A percentile compares a stretch with the other conserved stretches of the same genome.
phyloP scores from a whole-genome alignment of 1,140 invertebrate genomes.

The Dolichoris vasculosae region DNA sequence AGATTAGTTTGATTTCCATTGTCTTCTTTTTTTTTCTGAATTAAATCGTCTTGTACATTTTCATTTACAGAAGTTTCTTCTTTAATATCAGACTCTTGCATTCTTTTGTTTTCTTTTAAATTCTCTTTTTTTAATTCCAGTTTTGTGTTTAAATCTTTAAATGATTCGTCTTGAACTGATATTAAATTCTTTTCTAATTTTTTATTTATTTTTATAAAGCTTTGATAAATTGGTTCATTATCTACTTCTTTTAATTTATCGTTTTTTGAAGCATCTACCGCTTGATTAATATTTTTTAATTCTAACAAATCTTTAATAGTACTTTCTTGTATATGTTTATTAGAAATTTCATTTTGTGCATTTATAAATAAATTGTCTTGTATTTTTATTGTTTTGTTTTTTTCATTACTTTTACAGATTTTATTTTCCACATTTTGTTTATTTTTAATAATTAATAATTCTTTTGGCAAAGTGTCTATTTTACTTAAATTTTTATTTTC shows the following conservation, averaged over 20 bases:
- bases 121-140: slow-evolving; percentile 31
- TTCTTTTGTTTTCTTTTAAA: background rate
- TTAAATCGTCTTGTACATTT: background rate
- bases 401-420: background rate
- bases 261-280: background rate
- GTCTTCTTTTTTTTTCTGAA: background rate
- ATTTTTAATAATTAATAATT: background rate
- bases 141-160: slow-evolving; percentile 46
- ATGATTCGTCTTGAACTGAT: slow-evolving; percentile 34
- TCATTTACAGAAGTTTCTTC: background rate
- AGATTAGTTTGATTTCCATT: background rate
- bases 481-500: background rate
- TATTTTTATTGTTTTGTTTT: background rate
- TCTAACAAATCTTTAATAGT: background rate
- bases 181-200: background rate
- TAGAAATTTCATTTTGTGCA: background rate
- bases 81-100: background rate
- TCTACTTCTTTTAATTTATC: background rate
- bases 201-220: slow-evolving; percentile 11
- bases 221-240: background rate
- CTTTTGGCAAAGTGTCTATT: background rate
- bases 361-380: background rate
- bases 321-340: background rate
- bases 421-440: background rate
- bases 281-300: slow-evolving; percentile 15